Conservation (phyloP, 2,797 vertebrate genomes). For the Steatocranus sp. region DNA sequence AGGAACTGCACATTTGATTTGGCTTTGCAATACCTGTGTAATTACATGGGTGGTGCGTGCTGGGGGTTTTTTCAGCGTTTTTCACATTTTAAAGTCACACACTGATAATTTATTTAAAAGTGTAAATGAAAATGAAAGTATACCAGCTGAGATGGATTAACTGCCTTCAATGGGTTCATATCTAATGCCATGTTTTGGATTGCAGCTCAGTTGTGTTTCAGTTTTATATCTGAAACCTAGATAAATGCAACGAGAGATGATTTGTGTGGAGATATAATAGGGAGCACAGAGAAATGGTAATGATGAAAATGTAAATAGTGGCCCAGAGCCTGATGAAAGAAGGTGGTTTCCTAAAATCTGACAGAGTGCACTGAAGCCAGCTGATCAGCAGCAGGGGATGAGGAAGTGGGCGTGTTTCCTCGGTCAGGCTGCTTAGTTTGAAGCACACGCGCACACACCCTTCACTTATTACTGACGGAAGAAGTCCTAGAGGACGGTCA, state of each 20-base stretch:
- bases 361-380: not conserved
- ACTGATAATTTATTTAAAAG: not conserved
- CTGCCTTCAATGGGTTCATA: not conserved
- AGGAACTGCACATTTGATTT: not conserved
- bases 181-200: not conserved
- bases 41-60: not conserved
- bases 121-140: not conserved
- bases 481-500: not conserved
- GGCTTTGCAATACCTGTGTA: not conserved
- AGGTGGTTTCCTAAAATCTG: not conserved
- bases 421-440: not conserved
- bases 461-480: not conserved
- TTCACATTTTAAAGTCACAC: not conserved
- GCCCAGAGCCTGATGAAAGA: no score
- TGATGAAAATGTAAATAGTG: not conserved
- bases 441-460: not conserved
- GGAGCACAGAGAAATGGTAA: not conserved
- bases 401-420: not conserved
- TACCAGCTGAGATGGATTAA: not conserved
- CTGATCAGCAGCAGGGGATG: not conserved
- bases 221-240: not conserved
- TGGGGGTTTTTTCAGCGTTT: accelerated
- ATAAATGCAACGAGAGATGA: not conserved
- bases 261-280: not conserved
- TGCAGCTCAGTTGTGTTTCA: not conserved